Percentiles rank a stretch among this genome's conserved stretches.
Evolutionary conservation across 2,113 vertebrate species (phyloP).

Genomic region (Pantherophis guttatus): DNA sequence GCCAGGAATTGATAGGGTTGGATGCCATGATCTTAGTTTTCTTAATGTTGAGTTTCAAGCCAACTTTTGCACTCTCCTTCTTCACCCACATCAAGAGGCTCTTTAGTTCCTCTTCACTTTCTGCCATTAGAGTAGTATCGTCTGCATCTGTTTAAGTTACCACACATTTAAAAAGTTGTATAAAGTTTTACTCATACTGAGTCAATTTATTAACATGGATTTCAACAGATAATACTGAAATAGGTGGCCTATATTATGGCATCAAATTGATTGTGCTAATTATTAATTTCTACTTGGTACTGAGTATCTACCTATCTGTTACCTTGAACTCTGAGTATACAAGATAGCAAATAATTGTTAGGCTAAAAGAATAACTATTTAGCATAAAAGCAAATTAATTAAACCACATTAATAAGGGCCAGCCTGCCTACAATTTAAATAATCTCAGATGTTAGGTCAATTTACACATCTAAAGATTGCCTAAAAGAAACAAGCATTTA

Average conservation of each 20-base stretch:
- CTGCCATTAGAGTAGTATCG: no score
- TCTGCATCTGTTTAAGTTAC: background rate
- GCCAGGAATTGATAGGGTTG: no score
- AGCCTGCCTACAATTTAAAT: no score
- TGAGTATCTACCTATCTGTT: background rate
- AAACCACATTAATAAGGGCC: background rate
- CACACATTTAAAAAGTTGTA: background rate
- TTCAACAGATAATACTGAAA: background rate
- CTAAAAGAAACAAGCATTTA: no score
- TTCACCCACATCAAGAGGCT: no score
- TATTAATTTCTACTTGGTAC: background rate
- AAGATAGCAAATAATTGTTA: background rate
- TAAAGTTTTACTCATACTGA: background rate
- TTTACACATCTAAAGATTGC: background rate
- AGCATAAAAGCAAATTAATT: background rate
- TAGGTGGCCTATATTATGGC: background rate
- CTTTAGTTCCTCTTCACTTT: no score
- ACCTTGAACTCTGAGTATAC: background rate
- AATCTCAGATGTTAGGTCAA: no score
- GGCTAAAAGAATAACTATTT: background rate
- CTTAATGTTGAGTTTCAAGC: no score
- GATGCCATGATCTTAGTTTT: no score
- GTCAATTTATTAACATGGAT: background rate
- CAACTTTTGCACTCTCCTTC: no score
- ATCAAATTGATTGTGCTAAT: background rate